Percentiles rank a stretch among this genome's conserved stretches.
Evolutionary conservation across 2,888 invertebrate genomes (phyloP).

Genomic region (Bombyx huttoni): DNA sequence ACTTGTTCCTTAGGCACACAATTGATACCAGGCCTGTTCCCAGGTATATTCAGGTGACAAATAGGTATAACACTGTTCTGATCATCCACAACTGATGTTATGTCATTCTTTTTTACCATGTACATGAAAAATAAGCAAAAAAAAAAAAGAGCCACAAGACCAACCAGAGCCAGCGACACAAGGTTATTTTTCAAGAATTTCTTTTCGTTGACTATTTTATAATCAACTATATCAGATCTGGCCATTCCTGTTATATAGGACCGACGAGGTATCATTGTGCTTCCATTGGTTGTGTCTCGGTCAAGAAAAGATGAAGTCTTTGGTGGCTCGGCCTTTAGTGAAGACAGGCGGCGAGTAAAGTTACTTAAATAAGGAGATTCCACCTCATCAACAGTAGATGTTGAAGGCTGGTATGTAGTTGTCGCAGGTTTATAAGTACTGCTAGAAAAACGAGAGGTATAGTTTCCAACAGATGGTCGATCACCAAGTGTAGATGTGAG

Average conservation of each 20-base stretch:
- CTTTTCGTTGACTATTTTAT: conserved; percentile 53
- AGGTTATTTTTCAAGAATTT: conserved; percentile 73
- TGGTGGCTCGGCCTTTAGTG: conserved; percentile 49
- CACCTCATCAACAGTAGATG: conserved; percentile 60
- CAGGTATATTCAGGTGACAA: conserved; percentile 66
- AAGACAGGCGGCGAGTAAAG: conserved; percentile 75
- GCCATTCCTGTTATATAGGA: conserved; percentile 48
- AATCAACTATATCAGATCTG: conserved; percentile 48
- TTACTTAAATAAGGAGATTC: conserved; percentile 81
- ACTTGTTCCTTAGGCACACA: conserved; percentile 77
- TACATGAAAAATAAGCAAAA: conserved; percentile 77
- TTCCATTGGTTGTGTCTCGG: conserved; percentile 53
- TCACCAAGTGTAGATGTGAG: conserved; percentile 55
- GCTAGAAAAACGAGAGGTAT: conserved; percentile 31
- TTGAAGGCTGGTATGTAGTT: conserved; percentile 45
- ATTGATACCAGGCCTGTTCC: conserved; percentile 71
- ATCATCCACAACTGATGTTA: conserved; percentile 64
- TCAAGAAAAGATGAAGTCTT: conserved; percentile 37
- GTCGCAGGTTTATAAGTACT: conserved; percentile 6
- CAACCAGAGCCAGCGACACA: conserved; percentile 76
- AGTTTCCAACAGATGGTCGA: conserved; percentile 36
- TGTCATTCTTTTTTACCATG: conserved; percentile 76
- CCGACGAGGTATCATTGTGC: conserved; percentile 40
- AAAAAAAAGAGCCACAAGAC: conserved; percentile 76
- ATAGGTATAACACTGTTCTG: conserved; percentile 72